Evolutionary conservation across 2,888 invertebrate genomes (phyloP), one percentile per base, ranked within the genome.

Genomic region (Apamea sordens): DNA sequence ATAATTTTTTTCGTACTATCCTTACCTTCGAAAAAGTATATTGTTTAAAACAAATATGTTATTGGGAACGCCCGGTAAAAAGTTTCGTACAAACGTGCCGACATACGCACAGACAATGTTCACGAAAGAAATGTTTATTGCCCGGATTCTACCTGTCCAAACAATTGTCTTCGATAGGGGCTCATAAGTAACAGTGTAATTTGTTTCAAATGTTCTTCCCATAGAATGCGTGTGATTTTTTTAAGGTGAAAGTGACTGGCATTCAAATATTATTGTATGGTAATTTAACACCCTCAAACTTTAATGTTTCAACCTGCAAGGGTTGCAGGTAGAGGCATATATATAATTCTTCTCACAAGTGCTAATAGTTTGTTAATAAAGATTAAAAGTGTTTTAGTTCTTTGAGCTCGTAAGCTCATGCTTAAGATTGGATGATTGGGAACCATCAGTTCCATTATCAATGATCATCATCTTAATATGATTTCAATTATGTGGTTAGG

Each of bases 11-110:
- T 10, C 2, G 24, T 6, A 59, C 64, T 28, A 70, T 75, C 77
- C 21, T 41, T 15, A 41, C 11, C 47, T 73, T 80, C 56, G 4
- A 61, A 87, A 81, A 81, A 63, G 11, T 13, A n/a, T 73, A 78
- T 88, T 89, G 86, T 89, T 70, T 88, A 77, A 81, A 81, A 82
- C 75, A 74, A 81, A 86, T 76, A 81, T 63, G 77, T 79, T 83
- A 77, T 86, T 59, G 71, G 73, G 28, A 76, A 69, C 36, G 69
- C 65, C 71, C 69, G 56, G 75, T 69, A 81, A 83, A 63, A 84
- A 70, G 41, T 72, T 72, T 63, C n/a, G n/a, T 70, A 85, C 84
- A 89, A 87, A 86, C 74, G 85, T 61, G 73, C 87, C 88, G 89
- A 84, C 84, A 76, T 47, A 77, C 78, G 67, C n/a, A 83, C 80